Evolutionary conservation across 2,888 invertebrate genomes (phyloP).

Genomic region (Andricus curvator): DNA sequence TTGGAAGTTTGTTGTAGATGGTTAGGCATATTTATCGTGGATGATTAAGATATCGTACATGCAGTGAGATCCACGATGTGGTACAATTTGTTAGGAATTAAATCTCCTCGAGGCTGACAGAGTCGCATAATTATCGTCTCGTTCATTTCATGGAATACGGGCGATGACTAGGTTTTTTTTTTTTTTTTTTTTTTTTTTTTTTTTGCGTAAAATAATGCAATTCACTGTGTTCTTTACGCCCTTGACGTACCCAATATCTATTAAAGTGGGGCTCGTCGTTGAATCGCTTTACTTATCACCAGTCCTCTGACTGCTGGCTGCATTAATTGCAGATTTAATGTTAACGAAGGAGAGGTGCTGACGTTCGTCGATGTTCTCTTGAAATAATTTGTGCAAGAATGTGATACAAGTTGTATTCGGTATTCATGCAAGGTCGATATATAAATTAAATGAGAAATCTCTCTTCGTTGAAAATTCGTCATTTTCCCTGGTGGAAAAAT

Average conservation of each 20-base stretch:
- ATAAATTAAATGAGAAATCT: background rate
- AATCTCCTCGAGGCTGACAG: constrained; percentile 18
- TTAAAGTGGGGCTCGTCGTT: constrained; percentile 4
- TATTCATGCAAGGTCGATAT: background rate
- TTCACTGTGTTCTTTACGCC: constrained; percentile 27
- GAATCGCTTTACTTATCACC: constrained; percentile 30
- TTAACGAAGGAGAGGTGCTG: constrained; percentile 32
- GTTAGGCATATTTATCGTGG: constrained; percentile 3
- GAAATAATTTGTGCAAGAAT: constrained; percentile 16
- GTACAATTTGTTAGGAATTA: constrained; percentile 32
- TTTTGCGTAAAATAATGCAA: constrained; percentile 18
- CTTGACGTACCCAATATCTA: constrained; percentile 31
- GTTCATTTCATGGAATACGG: constrained; percentile 20
- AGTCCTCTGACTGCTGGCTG: constrained; percentile 23
- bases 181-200: too few species aligned
- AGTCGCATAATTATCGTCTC: constrained; percentile 26
- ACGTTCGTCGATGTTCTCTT: constrained; percentile 10
- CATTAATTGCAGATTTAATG: constrained; percentile 35
- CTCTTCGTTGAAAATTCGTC: too few species aligned
- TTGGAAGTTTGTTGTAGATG: constrained; percentile 1
- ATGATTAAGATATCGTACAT: constrained; percentile 26
- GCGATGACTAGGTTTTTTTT: too few species aligned
- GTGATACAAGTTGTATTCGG: background rate
- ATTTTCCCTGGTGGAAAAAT: too few species aligned
- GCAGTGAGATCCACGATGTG: constrained; percentile 23